Conservation (phyloP, 2,888 invertebrate species). For the Spodoptera exigua region DNA sequence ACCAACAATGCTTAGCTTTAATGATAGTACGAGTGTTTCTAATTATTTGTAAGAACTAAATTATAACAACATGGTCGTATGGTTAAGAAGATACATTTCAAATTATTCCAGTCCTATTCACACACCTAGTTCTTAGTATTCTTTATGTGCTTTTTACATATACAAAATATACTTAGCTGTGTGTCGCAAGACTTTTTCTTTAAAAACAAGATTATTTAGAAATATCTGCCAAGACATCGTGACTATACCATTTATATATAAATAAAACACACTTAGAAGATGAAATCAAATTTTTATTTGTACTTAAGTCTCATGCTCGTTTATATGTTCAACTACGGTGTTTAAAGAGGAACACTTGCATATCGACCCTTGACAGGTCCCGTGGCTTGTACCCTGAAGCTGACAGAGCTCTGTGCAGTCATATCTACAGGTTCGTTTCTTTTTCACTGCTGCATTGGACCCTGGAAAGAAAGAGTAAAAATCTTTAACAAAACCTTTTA, state of each 20-base stretch:
- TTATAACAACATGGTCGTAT: no score
- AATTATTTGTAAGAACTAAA: no score
- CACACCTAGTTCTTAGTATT: no score
- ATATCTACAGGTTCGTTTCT: conserved; percentile 45
- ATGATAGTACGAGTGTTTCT: no score
- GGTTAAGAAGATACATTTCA: no score
- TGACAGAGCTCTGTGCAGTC: conserved; percentile 65
- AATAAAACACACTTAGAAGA: conserved; percentile 20
- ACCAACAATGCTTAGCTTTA: no score
- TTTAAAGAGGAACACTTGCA: conserved; percentile 58
- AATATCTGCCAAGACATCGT: no score
- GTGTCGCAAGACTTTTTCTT: no score
- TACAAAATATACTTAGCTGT: no score
- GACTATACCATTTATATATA: not conserved
- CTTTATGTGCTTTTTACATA: no score
- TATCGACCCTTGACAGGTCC: conserved; percentile 57
- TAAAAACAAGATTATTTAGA: no score
- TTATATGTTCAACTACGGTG: conserved; percentile 3
- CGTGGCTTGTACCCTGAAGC: conserved; percentile 57
- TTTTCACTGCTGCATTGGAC: conserved; percentile 44
- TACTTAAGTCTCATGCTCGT: conserved; percentile 20
- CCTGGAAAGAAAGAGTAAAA: conserved; percentile 49
- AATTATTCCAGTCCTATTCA: no score
- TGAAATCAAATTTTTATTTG: conserved; percentile 24
- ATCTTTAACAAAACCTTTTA: not conserved